Conservation (phyloP, 2,888 invertebrate genomes). For the Stictocephala bisonia region DNA sequence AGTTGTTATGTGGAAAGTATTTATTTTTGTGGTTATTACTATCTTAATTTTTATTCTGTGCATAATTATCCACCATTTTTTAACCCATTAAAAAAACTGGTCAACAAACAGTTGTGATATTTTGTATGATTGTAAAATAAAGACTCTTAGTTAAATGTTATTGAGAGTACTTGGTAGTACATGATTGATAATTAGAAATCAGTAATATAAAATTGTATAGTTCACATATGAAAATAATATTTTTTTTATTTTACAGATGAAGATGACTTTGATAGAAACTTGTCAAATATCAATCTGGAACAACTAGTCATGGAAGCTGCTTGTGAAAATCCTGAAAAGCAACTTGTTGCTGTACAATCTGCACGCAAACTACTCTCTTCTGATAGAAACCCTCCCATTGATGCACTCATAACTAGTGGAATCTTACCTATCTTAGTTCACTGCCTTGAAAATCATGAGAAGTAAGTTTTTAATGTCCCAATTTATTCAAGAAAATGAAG, state of each 20-base stretch:
- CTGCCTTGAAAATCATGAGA: constrained; percentile 86
- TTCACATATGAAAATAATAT: constrained; percentile 32
- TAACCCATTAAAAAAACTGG: too few species aligned
- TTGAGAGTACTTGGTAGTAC: too few species aligned
- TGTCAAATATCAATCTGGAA: constrained; percentile 78
- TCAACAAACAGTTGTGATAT: too few species aligned
- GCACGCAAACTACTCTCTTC: constrained; percentile 96
- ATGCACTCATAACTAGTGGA: constrained; percentile 92
- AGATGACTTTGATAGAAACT: constrained; percentile 58
- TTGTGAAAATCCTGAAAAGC: constrained; percentile 82
- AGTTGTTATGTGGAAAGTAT: too few species aligned
- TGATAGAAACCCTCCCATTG: constrained; percentile 98
- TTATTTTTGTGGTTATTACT: too few species aligned
- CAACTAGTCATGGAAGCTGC: constrained; percentile 87
- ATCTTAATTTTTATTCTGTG: too few species aligned
- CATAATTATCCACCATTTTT: too few species aligned
- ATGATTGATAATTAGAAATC: neutral
- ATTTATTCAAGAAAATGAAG: too few species aligned
- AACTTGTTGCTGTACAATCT: constrained; percentile 92
- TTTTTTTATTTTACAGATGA: constrained; percentile 55
- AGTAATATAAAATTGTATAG: neutral
- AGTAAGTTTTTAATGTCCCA: too few species aligned
- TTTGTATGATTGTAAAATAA: too few species aligned
- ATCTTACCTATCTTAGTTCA: constrained; percentile 94
- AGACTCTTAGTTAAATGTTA: too few species aligned